phyloP scores from a whole-genome alignment of 2,797 vertebrate species.

The Etheostoma perlongum region DNA sequence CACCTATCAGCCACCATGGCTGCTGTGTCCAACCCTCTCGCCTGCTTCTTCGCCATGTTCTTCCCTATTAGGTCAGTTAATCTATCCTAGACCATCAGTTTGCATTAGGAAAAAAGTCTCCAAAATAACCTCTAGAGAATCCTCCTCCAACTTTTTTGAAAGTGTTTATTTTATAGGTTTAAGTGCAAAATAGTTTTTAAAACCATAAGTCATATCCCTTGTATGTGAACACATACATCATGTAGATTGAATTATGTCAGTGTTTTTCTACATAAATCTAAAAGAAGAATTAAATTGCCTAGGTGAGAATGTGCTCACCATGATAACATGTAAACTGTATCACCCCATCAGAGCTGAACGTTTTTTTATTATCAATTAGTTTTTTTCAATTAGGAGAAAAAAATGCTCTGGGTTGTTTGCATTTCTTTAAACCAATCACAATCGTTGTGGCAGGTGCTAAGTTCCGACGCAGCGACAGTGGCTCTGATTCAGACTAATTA shows the following conservation, averaged over 20 bases:
- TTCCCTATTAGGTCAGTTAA: constrained; percentile 81
- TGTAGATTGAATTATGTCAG: background rate
- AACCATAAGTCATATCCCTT: background rate
- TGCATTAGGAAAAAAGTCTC: background rate
- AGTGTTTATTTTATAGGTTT: background rate
- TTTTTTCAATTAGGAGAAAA: too few species aligned
- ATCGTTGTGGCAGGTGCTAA: too few species aligned
- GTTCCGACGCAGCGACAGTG: too few species aligned
- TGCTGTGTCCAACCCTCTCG: constrained; percentile 85
- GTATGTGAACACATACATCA: background rate
- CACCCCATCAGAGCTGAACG: background rate
- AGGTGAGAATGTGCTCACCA: background rate
- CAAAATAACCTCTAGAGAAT: background rate
- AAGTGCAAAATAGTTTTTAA: background rate
- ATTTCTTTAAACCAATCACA: too few species aligned
- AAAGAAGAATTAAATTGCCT: background rate
- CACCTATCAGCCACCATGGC: constrained; percentile 84
- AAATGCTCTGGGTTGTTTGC: too few species aligned
- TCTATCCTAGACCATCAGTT: background rate
- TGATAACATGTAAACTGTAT: background rate
- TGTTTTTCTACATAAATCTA: background rate
- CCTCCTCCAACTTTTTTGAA: background rate
- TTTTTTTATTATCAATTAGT: background rate
- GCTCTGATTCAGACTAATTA: too few species aligned
- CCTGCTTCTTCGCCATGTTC: constrained; percentile 87